Evolutionary conservation across 2,888 invertebrate genomes (phyloP).

Genomic region (Eilema depressum): DNA sequence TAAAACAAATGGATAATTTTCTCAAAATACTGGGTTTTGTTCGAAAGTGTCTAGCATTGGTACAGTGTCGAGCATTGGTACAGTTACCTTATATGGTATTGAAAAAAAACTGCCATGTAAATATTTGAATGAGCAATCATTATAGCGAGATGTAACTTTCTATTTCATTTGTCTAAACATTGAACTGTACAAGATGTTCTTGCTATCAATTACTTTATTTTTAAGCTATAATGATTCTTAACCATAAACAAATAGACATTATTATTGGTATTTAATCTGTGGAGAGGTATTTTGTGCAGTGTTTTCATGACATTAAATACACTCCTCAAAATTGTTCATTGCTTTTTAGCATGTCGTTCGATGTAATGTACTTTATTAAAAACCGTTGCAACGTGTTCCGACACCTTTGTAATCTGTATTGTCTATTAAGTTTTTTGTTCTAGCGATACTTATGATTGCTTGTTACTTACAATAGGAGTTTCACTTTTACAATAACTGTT

Average conservation of each 20-base stretch:
- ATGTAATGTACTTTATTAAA: slow-evolving; percentile 64
- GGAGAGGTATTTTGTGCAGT: neutral
- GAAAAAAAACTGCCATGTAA: slow-evolving; percentile 42
- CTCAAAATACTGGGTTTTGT: too few species aligned
- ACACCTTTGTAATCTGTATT: slow-evolving; percentile 49
- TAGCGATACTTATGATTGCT: slow-evolving; percentile 25
- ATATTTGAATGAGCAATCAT: slow-evolving; percentile 63
- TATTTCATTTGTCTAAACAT: slow-evolving; percentile 68
- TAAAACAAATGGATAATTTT: too few species aligned
- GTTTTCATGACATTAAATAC: slow-evolving; percentile 66
- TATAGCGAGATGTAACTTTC: slow-evolving; percentile 62
- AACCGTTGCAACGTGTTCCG: slow-evolving; percentile 48
- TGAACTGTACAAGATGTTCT: slow-evolving; percentile 45
- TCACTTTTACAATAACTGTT: neutral
- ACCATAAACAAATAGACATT: slow-evolving; percentile 27
- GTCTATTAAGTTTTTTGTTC: slow-evolving; percentile 31
- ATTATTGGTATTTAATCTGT: slow-evolving; percentile 23
- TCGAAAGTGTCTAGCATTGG: too few species aligned
- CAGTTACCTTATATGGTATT: too few species aligned
- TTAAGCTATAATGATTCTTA: slow-evolving; percentile 31
- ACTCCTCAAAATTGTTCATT: slow-evolving; percentile 63
- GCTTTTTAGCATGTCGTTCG: slow-evolving; percentile 57
- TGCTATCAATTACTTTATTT: slow-evolving; percentile 6
- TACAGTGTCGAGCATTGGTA: too few species aligned
- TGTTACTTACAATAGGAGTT: slow-evolving; percentile 11